These are phyloP conservation scores for Poeciliopsis gracilis DNA, from an alignment of 2,797 vertebrate genomes.

Conservation along the genomic window DNA sequence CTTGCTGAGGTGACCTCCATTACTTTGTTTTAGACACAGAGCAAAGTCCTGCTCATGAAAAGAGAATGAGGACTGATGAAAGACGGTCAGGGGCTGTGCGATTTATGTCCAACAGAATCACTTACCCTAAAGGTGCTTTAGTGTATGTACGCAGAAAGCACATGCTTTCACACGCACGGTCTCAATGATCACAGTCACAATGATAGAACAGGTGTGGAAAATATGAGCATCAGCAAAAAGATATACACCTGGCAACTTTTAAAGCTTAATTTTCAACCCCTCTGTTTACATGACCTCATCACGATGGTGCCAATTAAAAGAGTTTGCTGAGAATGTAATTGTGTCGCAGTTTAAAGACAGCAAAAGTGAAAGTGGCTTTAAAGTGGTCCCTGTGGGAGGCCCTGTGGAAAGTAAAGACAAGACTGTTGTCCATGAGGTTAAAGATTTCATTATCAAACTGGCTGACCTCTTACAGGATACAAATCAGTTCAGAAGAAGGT, in stretches of 20 bases:
- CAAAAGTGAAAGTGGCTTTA: neutral
- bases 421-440: conserved; percentile 10
- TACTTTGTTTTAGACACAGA: conserved; percentile 52
- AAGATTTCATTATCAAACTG: conserved; percentile 28
- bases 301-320: conserved; percentile 50
- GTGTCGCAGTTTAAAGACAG: neutral
- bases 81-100: conserved; percentile 24
- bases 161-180: conserved; percentile 6
- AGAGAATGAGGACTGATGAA: conserved; percentile 43
- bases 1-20: conserved; percentile 63
- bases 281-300: conserved; percentile 38
- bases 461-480: conserved; percentile 14
- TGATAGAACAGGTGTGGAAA: conserved; percentile 60
- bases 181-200: conserved; percentile 35
- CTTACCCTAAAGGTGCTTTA: conserved; percentile 21
- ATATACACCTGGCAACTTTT: conserved; percentile 51
- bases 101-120: conserved; percentile 23
- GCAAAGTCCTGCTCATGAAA: conserved; percentile 58
- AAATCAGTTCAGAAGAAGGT: conserved; percentile 39
- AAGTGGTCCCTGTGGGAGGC: conserved; percentile 30
- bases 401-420: conserved; percentile 1
- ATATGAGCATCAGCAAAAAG: conserved; percentile 57
- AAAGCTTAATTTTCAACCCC: conserved; percentile 53
- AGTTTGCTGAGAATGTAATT: conserved; percentile 36
- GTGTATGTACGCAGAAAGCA: neutral